A percentile compares a stretch with the other conserved stretches of the same genome.
Conservation (phyloP, 2,797 vertebrate species). For the Sternotherus odoratus region DNA sequence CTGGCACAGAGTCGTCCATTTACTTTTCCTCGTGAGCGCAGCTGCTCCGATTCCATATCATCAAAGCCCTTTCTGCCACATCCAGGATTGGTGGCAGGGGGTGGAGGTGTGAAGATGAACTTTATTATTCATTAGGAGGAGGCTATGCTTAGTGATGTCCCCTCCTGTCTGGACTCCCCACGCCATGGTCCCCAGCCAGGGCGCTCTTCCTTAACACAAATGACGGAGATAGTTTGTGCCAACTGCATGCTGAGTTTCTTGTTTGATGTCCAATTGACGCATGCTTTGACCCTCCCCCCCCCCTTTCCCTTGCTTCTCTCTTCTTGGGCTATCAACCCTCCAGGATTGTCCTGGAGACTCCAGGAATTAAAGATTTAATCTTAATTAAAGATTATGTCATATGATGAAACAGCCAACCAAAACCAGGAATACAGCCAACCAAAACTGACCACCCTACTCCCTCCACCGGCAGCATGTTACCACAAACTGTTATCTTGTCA, state of each 20-base stretch:
- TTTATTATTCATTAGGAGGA: conserved; percentile 27
- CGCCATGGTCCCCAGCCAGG: conserved; percentile 22
- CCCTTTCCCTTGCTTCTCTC: background rate
- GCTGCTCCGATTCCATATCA: conserved; percentile 39
- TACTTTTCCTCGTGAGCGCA: conserved; percentile 6
- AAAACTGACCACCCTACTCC: background rate
- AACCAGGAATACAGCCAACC: background rate
- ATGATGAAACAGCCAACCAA: background rate
- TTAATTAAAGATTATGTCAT: background rate
- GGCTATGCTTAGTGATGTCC: background rate
- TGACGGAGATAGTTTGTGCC: background rate
- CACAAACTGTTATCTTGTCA: background rate
- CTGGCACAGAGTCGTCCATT: conserved; percentile 11
- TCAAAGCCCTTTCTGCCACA: conserved; percentile 45
- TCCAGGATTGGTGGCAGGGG: background rate
- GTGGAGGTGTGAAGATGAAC: conserved; percentile 11
- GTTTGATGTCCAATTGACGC: background rate
- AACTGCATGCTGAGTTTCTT: conserved; percentile 31
- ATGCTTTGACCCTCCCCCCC: background rate
- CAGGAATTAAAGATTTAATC: background rate
- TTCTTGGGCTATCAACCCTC: background rate
- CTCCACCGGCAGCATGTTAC: background rate
- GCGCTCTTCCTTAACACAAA: conserved; percentile 28
- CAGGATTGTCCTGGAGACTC: background rate
- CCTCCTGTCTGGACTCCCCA: background rate